Percentiles rank a stretch among this genome's conserved stretches.
phyloP scores from a whole-genome alignment of 2,113 vertebrate species.

The Pedionomus torquatus region DNA sequence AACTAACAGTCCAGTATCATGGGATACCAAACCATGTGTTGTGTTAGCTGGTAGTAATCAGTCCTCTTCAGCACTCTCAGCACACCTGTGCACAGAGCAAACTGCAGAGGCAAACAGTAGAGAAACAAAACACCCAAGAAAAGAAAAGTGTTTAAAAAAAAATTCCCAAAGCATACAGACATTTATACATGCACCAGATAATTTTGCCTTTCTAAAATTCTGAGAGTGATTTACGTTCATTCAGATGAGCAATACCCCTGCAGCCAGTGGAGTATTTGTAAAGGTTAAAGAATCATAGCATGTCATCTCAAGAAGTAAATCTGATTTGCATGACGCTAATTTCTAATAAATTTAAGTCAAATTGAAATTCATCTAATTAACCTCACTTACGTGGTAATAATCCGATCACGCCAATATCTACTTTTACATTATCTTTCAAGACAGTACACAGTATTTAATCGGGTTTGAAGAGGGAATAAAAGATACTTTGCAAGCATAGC shows the following conservation, averaged over 20 bases:
- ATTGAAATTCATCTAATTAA: neutral
- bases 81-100: neutral
- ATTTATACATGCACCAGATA: neutral
- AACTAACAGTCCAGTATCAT: neutral
- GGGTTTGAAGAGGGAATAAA: neutral
- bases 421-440: neutral
- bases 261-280: neutral
- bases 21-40: neutral
- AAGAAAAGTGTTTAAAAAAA: neutral
- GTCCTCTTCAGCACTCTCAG: neutral
- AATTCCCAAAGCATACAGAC: neutral
- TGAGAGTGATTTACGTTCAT: neutral
- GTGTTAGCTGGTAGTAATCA: neutral
- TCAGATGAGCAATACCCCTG: neutral
- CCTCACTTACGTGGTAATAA: no score
- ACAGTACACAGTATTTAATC: neutral
- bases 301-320: neutral
- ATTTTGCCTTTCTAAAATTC: neutral
- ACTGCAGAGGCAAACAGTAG: neutral
- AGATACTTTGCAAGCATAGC: neutral
- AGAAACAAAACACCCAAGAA: conserved; percentile 27
- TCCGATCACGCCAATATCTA: neutral
- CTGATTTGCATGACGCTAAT: neutral
- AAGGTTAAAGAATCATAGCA: neutral
- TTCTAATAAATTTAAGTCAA: neutral